Conservation (phyloP, 1,140 invertebrate genomes). For the Aphelenchoides avenae region DNA sequence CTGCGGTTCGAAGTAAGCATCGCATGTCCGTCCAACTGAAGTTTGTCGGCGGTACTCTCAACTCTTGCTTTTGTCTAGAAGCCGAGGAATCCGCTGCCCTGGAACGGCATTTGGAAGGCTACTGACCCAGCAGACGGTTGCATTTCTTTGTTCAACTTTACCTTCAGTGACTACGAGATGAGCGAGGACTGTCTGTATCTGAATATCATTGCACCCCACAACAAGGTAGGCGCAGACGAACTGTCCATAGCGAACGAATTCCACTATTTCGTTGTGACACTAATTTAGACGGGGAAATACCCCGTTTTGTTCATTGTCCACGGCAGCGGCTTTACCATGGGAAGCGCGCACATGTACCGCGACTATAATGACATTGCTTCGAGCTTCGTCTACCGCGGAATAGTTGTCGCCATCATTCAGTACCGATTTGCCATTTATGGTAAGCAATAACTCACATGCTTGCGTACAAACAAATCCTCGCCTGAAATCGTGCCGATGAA, state of each 20-base stretch:
- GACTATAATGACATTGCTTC: conserved; percentile 3
- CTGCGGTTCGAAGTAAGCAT: conserved; percentile 6
- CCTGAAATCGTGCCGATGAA: no score
- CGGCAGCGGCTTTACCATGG: conserved; percentile 38
- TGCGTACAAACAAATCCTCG: no score
- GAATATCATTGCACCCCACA: conserved; percentile 21
- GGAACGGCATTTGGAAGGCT: no score
- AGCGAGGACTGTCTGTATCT: conserved; percentile 42
- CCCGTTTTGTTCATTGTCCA: conserved; percentile 57
- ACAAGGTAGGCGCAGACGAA: no score
- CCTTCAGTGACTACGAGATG: no score
- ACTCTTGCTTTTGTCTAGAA: no score
- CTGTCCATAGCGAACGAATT: no score
- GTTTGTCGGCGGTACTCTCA: no score
- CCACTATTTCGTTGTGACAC: background rate
- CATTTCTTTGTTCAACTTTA: no score
- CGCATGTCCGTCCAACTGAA: no score
- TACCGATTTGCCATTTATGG: conserved; percentile 28
- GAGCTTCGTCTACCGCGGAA: conserved; percentile 13
- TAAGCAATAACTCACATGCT: conserved; percentile 1
- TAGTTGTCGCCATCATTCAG: conserved; percentile 27
- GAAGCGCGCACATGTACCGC: background rate
- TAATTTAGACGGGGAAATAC: conserved; percentile 11
- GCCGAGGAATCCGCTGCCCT: no score
- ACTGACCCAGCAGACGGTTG: no score